These are phyloP conservation scores for Epinotia ramella DNA, from an alignment of 2,888 invertebrate species.

Conservation along the genomic window DNA sequence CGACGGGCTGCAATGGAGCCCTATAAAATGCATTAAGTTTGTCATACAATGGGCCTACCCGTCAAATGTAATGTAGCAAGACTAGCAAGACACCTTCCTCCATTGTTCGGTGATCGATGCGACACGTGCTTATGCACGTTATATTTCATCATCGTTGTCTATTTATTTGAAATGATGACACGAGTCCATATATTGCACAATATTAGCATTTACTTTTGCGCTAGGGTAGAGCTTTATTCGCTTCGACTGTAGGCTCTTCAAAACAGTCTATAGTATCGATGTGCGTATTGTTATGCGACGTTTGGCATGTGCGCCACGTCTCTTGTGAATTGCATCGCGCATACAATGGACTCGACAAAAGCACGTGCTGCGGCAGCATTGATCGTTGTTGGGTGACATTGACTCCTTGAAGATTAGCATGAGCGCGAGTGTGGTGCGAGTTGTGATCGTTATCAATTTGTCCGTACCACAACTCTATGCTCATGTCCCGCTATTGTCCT, in stretches of 20 bases:
- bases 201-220: constrained; percentile 70
- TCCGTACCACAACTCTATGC: constrained; percentile 59
- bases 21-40: constrained; percentile 57
- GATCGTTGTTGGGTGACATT: constrained; percentile 73
- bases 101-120: constrained; percentile 64
- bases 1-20: constrained; percentile 49
- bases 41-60: constrained; percentile 55
- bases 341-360: constrained; percentile 78
- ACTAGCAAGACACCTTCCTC: constrained; percentile 63
- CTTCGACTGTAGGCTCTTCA: constrained; percentile 65
- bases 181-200: constrained; percentile 68
- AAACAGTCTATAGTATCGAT: constrained; percentile 71
- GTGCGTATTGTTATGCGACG: constrained; percentile 76
- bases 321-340: constrained; percentile 68
- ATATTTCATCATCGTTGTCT: constrained; percentile 70
- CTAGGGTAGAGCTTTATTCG: constrained; percentile 68
- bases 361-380: constrained; percentile 80
- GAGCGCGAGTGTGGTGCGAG: constrained; percentile 61
- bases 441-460: constrained; percentile 78
- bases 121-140: constrained; percentile 63
- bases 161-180: constrained; percentile 72
- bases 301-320: constrained; percentile 80
- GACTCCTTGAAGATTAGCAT: constrained; percentile 75
- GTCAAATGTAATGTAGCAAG: constrained; percentile 53
- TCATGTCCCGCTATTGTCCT: constrained; percentile 72